These are phyloP conservation scores for Hermetia illucens DNA, from an alignment of 1,140 invertebrate genomes.

Conservation along the genomic window DNA sequence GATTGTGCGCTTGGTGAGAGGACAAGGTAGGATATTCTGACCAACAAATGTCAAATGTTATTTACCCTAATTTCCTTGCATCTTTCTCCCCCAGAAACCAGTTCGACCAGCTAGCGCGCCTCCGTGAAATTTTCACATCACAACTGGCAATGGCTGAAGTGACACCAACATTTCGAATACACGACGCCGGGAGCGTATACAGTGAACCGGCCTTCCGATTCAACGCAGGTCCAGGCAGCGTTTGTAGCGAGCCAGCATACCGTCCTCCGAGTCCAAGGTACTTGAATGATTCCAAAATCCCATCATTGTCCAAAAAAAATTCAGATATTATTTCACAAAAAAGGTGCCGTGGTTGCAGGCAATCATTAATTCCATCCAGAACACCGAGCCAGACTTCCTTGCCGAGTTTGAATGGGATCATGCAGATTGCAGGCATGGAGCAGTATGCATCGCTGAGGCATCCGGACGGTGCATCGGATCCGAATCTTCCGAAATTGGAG, in stretches of 20 bases:
- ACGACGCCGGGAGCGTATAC: conserved; percentile 57
- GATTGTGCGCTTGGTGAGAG: conserved; percentile 25
- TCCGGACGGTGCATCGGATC: conserved; percentile 82
- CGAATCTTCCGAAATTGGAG: conserved; percentile 62
- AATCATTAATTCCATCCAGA: conserved; percentile 16
- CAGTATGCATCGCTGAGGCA: conserved; percentile 54
- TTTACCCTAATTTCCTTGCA: too few relatives aligned
- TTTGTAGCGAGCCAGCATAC: conserved; percentile 38
- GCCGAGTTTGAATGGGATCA: conserved; percentile 29
- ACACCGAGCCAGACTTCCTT: conserved; percentile 28
- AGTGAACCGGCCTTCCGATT: conserved; percentile 67
- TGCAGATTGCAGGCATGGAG: conserved; percentile 43
- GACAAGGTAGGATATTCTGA: conserved; percentile 17
- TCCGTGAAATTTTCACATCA: conserved; percentile 52
- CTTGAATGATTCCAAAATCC: conserved; percentile 27
- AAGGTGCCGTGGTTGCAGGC: conserved; percentile 11
- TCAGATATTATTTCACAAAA: too few relatives aligned
- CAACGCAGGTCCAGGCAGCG: conserved; percentile 54
- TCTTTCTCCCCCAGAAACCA: conserved; percentile 36
- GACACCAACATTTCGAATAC: conserved; percentile 49
- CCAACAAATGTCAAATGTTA: too few relatives aligned
- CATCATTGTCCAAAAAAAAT: too few relatives aligned
- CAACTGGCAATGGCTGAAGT: conserved; percentile 56
- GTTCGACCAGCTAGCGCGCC: conserved; percentile 50
- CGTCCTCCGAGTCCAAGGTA: conserved; percentile 27